Base-by-base conservation (phyloP, 2,888 invertebrate genomes). In the Trissolcus brochymenae region DNA sequence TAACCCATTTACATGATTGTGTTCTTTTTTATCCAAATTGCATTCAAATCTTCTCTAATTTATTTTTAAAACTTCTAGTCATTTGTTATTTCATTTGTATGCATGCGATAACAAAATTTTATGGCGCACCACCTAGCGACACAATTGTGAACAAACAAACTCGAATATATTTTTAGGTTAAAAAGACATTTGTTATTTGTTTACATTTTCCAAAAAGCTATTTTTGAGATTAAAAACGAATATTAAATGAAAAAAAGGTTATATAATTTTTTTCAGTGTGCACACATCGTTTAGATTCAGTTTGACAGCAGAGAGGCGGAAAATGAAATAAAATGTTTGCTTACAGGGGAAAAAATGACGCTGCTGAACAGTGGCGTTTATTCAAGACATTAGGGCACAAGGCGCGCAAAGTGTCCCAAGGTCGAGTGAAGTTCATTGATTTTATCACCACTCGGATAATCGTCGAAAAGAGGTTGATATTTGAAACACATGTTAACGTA, bases 351-450 rank as follows among this genome's bases (percentile, higher is more conserved):
- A 7, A 4, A 16, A 16, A 46, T 46, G n/a, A 46, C 14, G 16
- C 46, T 0, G 14, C 14, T 46, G 70, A 19, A 51, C 51, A 71
- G 56, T 57, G 53, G 57, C 55, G 46, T 57, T 72, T 59, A 59
- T 72, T 72, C 54, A 40, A 64, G 62, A 57, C 53, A 59, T 59
- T 64, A 64, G 57, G 29, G 60, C 65, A 60, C 46, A 53, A 65
- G 65, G 62, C 25, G 19, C 49, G 61, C 54, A 60, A 65, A 59
- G 54, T 65, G 60, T 54, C 55, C 54, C 72, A 65, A 72, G 72
- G 72, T 60, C 65, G 29, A 35, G 50, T 25, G 59, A 72, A 65
- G 72, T 72, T 72, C 72, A 72, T 72, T 72, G 72, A 72, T 72
- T 72, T 64, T 57, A 64, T 64, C 59, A 17, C 57, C 50, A 40